A percentile compares a stretch with the other conserved stretches of the same genome.
These are phyloP conservation scores for Neomorphus geoffroyi DNA, from an alignment of 2,797 vertebrate species.

Conservation along the genomic window DNA sequence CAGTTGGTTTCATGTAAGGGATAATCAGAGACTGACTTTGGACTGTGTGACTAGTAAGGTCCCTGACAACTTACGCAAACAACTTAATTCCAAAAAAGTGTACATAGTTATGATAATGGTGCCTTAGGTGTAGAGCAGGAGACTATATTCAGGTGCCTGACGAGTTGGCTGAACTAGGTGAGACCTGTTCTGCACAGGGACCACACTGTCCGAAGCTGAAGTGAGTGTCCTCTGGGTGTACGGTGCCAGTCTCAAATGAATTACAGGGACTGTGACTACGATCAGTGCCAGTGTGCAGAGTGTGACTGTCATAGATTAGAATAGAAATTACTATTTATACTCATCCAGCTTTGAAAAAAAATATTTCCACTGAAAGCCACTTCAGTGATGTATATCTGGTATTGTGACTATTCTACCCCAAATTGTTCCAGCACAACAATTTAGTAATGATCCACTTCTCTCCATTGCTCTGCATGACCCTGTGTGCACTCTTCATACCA, in stretches of 20 bases:
- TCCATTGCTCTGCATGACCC: neutral
- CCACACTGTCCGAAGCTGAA: neutral
- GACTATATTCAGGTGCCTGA: neutral
- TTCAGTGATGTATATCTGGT: neutral
- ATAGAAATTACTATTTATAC: rapidly evolving
- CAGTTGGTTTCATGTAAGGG: neutral
- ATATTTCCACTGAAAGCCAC: neutral
- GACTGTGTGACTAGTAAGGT: neutral
- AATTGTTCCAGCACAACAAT: neutral
- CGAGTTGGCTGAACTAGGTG: neutral
- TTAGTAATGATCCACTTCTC: neutral
- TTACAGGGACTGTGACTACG: neutral
- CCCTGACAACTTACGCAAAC: neutral
- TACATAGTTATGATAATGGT: neutral
- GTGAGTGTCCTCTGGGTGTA: no score
- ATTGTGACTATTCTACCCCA: neutral
- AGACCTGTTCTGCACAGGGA: neutral
- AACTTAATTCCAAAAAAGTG: no score
- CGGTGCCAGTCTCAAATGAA: neutral
- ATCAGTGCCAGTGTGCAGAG: neutral
- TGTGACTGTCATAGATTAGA: neutral
- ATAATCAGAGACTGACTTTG: neutral
- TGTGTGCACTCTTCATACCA: neutral
- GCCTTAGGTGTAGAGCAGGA: neutral
- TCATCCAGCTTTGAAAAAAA: neutral